Evolutionary conservation across 2,797 vertebrate genomes (phyloP).

Genomic region (Tapera naevia): DNA sequence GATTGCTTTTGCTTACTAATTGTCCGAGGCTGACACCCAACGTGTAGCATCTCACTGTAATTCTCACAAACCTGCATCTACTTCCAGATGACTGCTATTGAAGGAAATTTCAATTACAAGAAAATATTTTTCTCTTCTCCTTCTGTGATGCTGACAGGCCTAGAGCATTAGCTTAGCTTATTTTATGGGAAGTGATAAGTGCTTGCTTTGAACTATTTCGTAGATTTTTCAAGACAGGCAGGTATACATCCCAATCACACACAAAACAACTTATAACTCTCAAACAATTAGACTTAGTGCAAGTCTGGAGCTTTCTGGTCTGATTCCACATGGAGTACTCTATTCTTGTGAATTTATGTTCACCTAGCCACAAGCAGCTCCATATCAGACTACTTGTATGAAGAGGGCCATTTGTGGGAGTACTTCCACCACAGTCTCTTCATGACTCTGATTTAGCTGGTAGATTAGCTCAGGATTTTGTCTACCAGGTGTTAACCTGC

Average conservation of each 20-base stretch:
- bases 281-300: not conserved
- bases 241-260: fast-evolving
- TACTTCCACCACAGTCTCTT: not conserved
- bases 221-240: not conserved
- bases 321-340: not conserved
- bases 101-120: not conserved
- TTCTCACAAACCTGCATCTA: not conserved
- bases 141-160: not conserved
- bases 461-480: not conserved
- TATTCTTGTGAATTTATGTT: not conserved
- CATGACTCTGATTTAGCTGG: not conserved
- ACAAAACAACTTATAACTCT: not conserved
- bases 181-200: not conserved
- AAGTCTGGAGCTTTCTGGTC: not conserved
- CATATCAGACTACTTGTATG: fast-evolving
- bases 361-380: not conserved
- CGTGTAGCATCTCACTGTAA: not conserved
- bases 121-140: not conserved
- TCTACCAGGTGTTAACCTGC: not conserved
- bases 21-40: slow-evolving; percentile 45
- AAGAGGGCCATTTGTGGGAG: fast-evolving
- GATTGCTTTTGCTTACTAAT: slow-evolving; percentile 42
- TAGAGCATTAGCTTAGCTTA: not conserved
- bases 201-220: not conserved
- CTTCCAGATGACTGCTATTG: not conserved